Evolutionary conservation across 2,888 invertebrate species (phyloP).

Genomic region (Drosophila formosana): DNA sequence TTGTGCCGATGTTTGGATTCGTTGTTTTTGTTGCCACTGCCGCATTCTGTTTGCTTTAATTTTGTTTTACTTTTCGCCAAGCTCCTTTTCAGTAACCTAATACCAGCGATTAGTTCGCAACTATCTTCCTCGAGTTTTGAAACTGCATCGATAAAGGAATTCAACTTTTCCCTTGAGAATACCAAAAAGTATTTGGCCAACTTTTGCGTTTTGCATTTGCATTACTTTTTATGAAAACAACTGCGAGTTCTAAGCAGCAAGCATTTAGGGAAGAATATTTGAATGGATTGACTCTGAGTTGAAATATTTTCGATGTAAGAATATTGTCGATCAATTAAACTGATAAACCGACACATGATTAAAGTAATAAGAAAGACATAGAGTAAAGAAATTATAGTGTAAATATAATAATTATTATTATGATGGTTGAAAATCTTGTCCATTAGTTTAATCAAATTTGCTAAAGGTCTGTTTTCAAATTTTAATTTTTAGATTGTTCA

Average conservation of each 20-base stretch:
- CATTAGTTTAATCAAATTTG: too few relatives aligned
- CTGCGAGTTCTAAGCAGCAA: background rate
- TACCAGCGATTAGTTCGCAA: background rate
- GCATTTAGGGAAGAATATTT: too few relatives aligned
- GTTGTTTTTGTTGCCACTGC: constrained; percentile 6
- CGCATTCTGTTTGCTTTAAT: background rate
- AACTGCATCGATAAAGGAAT: background rate
- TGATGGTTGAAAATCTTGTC: too few relatives aligned
- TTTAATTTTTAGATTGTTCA: too few relatives aligned
- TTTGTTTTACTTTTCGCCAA: background rate
- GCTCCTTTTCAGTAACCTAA: background rate
- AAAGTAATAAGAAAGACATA: too few relatives aligned
- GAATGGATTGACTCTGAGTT: too few relatives aligned
- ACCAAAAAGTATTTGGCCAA: background rate
- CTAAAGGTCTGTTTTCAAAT: too few relatives aligned
- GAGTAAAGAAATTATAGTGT: too few relatives aligned
- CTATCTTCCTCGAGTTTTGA: background rate
- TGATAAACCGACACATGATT: too few relatives aligned
- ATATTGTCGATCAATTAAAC: too few relatives aligned
- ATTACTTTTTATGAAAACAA: background rate
- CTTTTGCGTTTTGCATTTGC: background rate
- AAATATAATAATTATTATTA: too few relatives aligned
- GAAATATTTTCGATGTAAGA: too few relatives aligned
- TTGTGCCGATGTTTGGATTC: constrained; percentile 19
- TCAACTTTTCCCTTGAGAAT: background rate